Percentiles rank a stretch among this genome's conserved stretches.
These are phyloP conservation scores for Camponotus vicinus DNA, from an alignment of 1,140 invertebrate species.

Conservation along the genomic window DNA sequence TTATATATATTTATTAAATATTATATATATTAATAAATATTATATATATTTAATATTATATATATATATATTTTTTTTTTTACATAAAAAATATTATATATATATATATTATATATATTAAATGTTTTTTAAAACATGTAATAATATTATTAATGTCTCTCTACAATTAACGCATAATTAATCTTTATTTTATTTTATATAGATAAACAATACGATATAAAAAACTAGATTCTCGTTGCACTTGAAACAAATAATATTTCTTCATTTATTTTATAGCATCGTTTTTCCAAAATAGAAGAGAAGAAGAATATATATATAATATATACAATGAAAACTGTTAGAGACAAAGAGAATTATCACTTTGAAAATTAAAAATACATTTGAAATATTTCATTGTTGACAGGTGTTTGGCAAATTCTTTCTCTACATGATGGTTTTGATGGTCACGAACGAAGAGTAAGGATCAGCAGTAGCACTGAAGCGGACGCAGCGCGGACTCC, in stretches of 20 bases:
- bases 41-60: too few species aligned
- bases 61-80: background rate
- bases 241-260: too few species aligned
- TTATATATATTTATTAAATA: background rate
- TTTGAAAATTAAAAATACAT: too few species aligned
- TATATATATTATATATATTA: background rate
- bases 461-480: constrained; percentile 7
- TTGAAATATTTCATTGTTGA: constrained; percentile 29
- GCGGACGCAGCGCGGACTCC: constrained; percentile 35
- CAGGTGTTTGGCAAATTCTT: constrained; percentile 80
- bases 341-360: too few species aligned
- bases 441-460: constrained; percentile 58
- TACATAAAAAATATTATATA: background rate
- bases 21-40: too few species aligned
- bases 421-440: constrained; percentile 78
- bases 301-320: too few species aligned
- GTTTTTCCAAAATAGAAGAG: too few species aligned
- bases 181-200: too few species aligned
- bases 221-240: too few species aligned
- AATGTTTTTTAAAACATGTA: background rate
- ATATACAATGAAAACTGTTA: too few species aligned
- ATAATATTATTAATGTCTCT: background rate
- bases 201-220: too few species aligned
- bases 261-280: too few species aligned
- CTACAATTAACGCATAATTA: background rate